Percentiles rank a stretch among this genome's conserved stretches.
These are phyloP conservation scores for Takifugu bimaculatus DNA, from an alignment of 2,113 vertebrate species.

Conservation along the genomic window DNA sequence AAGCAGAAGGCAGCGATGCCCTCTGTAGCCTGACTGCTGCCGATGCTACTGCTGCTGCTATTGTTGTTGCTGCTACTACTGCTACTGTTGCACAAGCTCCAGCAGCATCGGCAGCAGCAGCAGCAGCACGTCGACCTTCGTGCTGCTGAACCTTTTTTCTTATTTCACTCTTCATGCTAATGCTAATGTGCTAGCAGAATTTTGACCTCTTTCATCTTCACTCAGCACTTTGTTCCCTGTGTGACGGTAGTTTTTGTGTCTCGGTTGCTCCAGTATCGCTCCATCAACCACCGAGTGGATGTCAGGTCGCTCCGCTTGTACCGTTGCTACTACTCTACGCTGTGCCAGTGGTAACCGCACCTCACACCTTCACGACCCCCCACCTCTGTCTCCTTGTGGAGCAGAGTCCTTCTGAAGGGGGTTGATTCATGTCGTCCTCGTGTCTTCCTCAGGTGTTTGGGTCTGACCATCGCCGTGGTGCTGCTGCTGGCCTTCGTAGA, in stretches of 20 bases:
- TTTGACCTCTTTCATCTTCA: background rate
- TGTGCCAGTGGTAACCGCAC: constrained; percentile 84
- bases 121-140: too few species aligned
- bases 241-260: background rate
- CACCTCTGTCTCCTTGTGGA: background rate
- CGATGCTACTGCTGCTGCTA: too few species aligned
- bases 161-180: too few species aligned
- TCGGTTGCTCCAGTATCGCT: constrained; percentile 81
- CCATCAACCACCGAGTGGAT: constrained; percentile 93
- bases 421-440: background rate
- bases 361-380: background rate
- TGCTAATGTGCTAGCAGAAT: background rate
- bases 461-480: constrained; percentile 78
- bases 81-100: too few species aligned
- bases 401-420: too few species aligned
- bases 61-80: too few species aligned
- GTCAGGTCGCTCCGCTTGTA: constrained; percentile 81
- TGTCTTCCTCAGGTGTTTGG: constrained; percentile 70
- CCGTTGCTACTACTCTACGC: constrained; percentile 87
- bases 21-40: too few species aligned
- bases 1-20: too few species aligned
- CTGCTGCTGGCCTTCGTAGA: constrained; percentile 88
- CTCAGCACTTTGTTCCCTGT: background rate
- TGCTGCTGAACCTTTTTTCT: too few species aligned
- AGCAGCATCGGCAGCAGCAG: too few species aligned